Base-by-base conservation (phyloP, 2,113 vertebrate species). In the Pollachius pollachius region DNA sequence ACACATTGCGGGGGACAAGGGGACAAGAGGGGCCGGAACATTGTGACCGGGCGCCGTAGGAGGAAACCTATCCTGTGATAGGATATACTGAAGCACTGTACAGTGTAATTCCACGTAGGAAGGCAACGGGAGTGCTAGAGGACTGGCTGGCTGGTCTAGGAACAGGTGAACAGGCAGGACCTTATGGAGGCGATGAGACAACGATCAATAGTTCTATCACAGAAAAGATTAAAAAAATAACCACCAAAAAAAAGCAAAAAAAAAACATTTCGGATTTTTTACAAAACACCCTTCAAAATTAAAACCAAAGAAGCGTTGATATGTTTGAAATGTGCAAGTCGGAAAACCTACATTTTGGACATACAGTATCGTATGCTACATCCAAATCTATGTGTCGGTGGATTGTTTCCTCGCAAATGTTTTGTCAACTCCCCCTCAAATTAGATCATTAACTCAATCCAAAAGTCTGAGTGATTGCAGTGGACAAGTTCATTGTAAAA, bases 111-210 rank as follows among this genome's bases (percentile, higher is more conserved):
- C 72, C 73, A 81, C 62, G n/a, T 37, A 71, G 83, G 78, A 87
- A 89, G 87, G 89, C 85, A 87, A 86, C 64, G 0, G 77, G 67
- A 85, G 63, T 18, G 81, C 41, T 48, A 13, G 12, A 13, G 41
- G 41, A 48, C 41, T 64, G 71, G 72, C 63, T 67, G 7, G 65
- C 59, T 70, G 41, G 67, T 81, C 15, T 0, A 27, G 34, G 19
- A 61, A 73, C 62, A 41, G 19, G 71, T 64, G 12, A 23, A 76
- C 37, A 67, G 19, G 64, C 48, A 23, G 48, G 13, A 23, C 13
- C 54, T n/a, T 1, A 18, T 34, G 41, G 6, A 48, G 41, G 41
- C 2, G 8, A 48, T 48, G 41, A 48, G 41, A 48, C 12, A 13
- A 48, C 8, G 5, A 13, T 48, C 41, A 13, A 48, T 13, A 9